Evolutionary conservation across 2,888 invertebrate species (phyloP).

Genomic region (Drosophila longiperda): DNA sequence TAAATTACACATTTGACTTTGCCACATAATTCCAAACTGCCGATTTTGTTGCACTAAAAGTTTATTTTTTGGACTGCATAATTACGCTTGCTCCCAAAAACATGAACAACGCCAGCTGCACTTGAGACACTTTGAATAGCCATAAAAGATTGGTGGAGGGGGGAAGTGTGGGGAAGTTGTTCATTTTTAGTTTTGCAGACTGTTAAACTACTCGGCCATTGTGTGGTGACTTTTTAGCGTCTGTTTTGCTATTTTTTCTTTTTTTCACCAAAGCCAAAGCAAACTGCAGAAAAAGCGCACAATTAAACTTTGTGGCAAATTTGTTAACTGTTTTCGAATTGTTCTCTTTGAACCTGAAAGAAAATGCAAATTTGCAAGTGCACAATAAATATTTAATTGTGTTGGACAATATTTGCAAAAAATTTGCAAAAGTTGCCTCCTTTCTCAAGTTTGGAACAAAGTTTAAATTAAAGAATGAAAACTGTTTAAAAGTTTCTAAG

Average conservation of each 20-base stretch:
- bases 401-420: too few relatives aligned
- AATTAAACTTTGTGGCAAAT: conserved; percentile 76
- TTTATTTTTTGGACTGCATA: conserved; percentile 27
- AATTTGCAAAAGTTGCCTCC: neutral
- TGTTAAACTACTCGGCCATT: conserved; percentile 29
- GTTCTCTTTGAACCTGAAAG: conserved; percentile 55
- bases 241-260: conserved; percentile 6
- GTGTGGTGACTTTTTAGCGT: conserved; percentile 22
- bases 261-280: conserved; percentile 37
- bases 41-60: neutral
- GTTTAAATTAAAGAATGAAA: neutral
- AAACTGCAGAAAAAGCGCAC: conserved; percentile 57
- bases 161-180: neutral
- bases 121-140: conserved; percentile 63
- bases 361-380: conserved; percentile 36
- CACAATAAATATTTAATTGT: too few relatives aligned
- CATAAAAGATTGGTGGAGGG: neutral
- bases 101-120: conserved; percentile 48
- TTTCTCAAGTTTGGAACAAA: neutral
- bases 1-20: conserved; percentile 51
- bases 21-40: conserved; percentile 9
- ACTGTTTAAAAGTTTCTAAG: neutral
- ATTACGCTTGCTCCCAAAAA: conserved; percentile 33
- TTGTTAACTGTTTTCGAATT: conserved; percentile 57
- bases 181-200: conserved; percentile 4